Base-by-base conservation (phyloP, 2,113 vertebrate genomes). In the Cranoglanis bouderius region DNA sequence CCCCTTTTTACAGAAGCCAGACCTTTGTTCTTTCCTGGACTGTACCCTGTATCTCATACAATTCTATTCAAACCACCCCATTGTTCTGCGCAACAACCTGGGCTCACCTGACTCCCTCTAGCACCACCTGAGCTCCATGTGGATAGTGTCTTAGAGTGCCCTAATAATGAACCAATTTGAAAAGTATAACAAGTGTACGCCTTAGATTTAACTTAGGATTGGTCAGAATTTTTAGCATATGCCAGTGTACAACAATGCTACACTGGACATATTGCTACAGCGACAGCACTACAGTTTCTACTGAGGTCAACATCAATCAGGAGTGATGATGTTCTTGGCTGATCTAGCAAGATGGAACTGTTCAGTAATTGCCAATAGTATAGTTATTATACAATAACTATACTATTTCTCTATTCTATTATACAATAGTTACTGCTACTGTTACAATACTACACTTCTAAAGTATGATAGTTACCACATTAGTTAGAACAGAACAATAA, bases 11-110 rank as follows among this genome's bases (percentile, higher is more conserved):
- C 67, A 84, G 53, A 84, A 74, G 38, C 80, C 49, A 83, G 38
- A 82, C 5, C 82, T 83, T 72, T 83, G 63, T 82, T 74, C 87
- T 83, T 59, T 74, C 7, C 35, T 72, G 63, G 40, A 46, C 81
- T 84, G 40, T 88, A 87, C 75, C n/a, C 59, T 81, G 43, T 38
- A 53, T 80, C 74, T 63, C 74, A 49, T 78, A 16, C 16, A 38
- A 43, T 59, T 55, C 67, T 72, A 8, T 55, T 65, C 18, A 51
- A 46, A 74, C 29, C 10, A 35, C 35, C 59, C 40, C 26, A 32
- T 9, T 82, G 75, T 57, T 72, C 26, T 35, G 16, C 46, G 8
- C 49, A 72, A 43, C 85, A 18, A 51, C 32, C 61, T 85, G n/a
- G 65, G 55, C 29, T 57, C 65, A 59, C 67, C 51, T 84, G 46